Percentiles rank a stretch among this genome's conserved stretches.
phyloP scores from a whole-genome alignment of 2,797 vertebrate species.

The Rhincodon typus region DNA sequence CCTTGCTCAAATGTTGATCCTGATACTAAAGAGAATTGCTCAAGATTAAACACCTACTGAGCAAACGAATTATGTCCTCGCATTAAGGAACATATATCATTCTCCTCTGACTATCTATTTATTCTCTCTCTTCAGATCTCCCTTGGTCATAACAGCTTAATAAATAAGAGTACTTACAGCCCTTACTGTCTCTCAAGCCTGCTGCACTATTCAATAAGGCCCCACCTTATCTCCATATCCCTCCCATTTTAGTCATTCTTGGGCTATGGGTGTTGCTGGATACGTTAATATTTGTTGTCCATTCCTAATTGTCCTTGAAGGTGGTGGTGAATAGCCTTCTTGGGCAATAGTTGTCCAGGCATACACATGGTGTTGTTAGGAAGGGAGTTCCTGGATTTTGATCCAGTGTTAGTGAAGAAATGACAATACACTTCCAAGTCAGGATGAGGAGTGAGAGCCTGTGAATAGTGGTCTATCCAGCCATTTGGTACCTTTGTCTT shows the following conservation, averaged over 20 bases:
- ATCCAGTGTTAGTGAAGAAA: neutral
- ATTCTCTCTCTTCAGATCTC: neutral
- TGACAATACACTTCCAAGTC: neutral
- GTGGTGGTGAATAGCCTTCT: neutral
- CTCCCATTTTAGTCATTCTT: neutral
- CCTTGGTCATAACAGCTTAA: neutral
- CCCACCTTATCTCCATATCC: no score
- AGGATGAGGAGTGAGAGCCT: neutral
- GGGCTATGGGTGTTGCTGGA: neutral
- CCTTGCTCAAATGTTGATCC: neutral
- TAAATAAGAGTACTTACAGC: neutral
- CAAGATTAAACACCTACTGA: conserved; percentile 19
- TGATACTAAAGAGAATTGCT: neutral
- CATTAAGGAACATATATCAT: conserved; percentile 7
- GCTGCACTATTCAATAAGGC: neutral
- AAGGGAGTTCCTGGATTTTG: neutral
- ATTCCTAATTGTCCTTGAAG: neutral
- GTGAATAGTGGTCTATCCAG: neutral
- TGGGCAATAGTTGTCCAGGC: neutral
- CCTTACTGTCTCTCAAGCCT: neutral
- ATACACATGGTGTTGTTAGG: neutral
- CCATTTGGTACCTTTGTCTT: neutral
- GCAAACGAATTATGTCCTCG: neutral
- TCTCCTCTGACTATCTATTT: neutral
- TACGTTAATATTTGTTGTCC: neutral